Base-by-base conservation (phyloP, 1,140 invertebrate genomes). In the Melipona quadrifasciata region DNA sequence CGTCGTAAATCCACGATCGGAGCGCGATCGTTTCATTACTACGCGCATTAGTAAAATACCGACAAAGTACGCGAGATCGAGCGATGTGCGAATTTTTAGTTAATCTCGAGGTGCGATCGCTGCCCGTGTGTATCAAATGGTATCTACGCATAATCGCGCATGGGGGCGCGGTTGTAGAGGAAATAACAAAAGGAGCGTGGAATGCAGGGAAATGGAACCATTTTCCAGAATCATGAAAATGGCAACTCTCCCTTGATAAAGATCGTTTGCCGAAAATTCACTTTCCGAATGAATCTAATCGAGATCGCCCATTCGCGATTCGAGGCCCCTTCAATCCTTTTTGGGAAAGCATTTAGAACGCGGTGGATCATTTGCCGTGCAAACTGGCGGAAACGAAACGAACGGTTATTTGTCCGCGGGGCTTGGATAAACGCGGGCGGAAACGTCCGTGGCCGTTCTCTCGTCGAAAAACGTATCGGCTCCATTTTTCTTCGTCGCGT, bases 181-280 rank as follows among this genome's bases (percentile, higher is more conserved):
- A 65, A 83, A 75, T 79, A 87, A 87, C 71, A 70, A 84, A 87
- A 79, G 81, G 31, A 19, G 78, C 74, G 76, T 39, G 14, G 76
- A 82, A 86, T 51, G 61, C 53, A 4, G 3, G 3, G 39, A 34
- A 31, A 8, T 6, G 39, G 16, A 21, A 57, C 19, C 24, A 51
- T 39, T 64, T 76, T 82, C 82, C n/a, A n/a, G n/a, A 87, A 79
- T 83, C 67, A 88, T 72, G 31, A 31, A 31, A 31, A 31, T 31
- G 24, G 34, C 76, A 68, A 87, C 64, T 10, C 65, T 53, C 55
- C 14, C 2, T 31, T 57, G 70, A 86, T 78, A 75, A 47, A 58
- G 27, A 24, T 65, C 70, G 76, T 61, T 80, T 8, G 0, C 39
- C 39, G 8, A 27, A 65, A 83, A 87, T 71, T 87, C 58, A 53